A percentile compares a stretch with the other conserved stretches of the same genome.
Evolutionary conservation across 2,888 invertebrate genomes (phyloP).

Genomic region (Melieria picta): DNA sequence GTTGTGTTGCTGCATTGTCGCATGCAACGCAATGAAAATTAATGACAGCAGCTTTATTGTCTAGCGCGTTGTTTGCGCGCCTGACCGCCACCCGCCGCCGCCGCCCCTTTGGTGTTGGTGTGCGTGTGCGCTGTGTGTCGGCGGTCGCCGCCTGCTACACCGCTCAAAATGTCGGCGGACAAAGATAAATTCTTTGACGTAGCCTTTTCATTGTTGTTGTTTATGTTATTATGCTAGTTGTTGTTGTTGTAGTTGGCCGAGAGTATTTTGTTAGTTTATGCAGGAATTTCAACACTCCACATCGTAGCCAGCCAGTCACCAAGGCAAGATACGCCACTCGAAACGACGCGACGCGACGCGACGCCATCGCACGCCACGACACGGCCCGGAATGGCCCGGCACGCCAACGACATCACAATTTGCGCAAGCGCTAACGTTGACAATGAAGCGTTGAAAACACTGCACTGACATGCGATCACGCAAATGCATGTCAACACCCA

Average conservation of each 20-base stretch:
- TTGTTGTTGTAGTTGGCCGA: background rate
- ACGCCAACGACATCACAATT: background rate
- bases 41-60: conserved; percentile 27
- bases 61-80: conserved; percentile 9
- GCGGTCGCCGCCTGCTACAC: no score
- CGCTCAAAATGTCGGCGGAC: conserved; percentile 24
- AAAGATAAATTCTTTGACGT: conserved; percentile 26
- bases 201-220: background rate
- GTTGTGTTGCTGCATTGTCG: background rate
- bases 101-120: background rate
- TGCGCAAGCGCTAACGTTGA: background rate
- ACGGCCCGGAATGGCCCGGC: background rate
- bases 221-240: background rate
- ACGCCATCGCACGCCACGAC: background rate
- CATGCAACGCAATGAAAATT: conserved; percentile 36
- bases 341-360: background rate
- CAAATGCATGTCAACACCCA: background rate
- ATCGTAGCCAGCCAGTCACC: conserved; percentile 8
- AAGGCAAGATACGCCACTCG: conserved; percentile 10
- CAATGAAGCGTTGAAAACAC: conserved; percentile 5
- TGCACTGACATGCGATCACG: conserved; percentile 8
- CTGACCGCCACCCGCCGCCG: background rate
- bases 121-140: background rate
- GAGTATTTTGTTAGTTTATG: conserved; percentile 16
- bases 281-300: conserved; percentile 6